Percentiles rank a stretch among this genome's conserved stretches.
Conservation (phyloP, 2,888 invertebrate genomes). For the Sinotaia quadrata region DNA sequence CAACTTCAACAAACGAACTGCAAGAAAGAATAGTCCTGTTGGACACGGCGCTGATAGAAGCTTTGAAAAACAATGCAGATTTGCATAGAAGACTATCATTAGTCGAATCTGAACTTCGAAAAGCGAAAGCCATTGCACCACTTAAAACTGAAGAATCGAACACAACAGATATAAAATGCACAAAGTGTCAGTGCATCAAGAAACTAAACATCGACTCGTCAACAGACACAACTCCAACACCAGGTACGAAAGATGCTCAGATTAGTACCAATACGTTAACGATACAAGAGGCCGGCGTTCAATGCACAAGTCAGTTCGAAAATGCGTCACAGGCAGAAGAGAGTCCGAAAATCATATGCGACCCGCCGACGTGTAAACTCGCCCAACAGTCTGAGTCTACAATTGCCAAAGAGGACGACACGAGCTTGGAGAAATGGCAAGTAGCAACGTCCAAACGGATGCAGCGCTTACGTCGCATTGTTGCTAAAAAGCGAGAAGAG, state of each 20-base stretch:
- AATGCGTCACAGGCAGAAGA: too few species aligned
- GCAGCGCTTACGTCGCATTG: conserved; percentile 10
- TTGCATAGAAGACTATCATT: not conserved
- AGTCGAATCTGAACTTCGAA: not conserved
- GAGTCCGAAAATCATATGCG: too few species aligned
- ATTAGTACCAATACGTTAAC: not conserved
- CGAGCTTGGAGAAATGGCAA: conserved; percentile 3
- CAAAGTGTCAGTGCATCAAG: conserved; percentile 12
- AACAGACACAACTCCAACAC: not conserved
- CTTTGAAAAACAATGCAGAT: conserved; percentile 9
- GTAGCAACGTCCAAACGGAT: conserved; percentile 17
- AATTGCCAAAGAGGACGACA: not conserved
- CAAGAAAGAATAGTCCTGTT: conserved; percentile 10
- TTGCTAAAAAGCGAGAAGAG: conserved; percentile 13
- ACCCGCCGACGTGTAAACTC: not conserved
- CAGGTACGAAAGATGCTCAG: not conserved
- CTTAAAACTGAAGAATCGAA: too few species aligned
- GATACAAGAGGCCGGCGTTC: not conserved
- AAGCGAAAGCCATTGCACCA: too few species aligned
- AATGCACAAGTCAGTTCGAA: too few species aligned
- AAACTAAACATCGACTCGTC: not conserved
- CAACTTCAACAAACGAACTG: too few species aligned
- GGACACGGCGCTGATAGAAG: conserved; percentile 8
- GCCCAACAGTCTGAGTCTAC: not conserved
- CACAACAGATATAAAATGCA: too few species aligned